phyloP scores from a whole-genome alignment of 2,888 invertebrate genomes.

The Cerceris rybyensis region DNA sequence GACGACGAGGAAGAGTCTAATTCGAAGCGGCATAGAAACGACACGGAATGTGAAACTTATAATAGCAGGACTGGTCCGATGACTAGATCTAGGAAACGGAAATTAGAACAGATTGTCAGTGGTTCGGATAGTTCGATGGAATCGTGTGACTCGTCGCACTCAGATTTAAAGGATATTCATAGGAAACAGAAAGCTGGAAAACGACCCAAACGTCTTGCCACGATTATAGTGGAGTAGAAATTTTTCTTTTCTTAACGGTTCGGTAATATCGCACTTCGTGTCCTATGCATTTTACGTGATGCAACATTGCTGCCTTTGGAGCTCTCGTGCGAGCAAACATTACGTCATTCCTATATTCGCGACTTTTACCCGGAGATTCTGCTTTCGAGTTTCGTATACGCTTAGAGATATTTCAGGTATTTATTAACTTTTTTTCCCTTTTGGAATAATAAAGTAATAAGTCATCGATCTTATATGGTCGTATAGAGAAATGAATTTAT shows the following conservation, averaged over 20 bases:
- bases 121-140: slow-evolving; percentile 61
- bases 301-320: slow-evolving; percentile 58
- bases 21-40: slow-evolving; percentile 12
- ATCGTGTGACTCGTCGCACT: slow-evolving; percentile 50
- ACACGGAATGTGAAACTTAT: slow-evolving; percentile 9
- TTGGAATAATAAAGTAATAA: background rate
- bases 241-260: slow-evolving; percentile 25
- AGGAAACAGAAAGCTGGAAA: slow-evolving; percentile 75
- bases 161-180: slow-evolving; percentile 66
- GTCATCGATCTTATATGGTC: background rate
- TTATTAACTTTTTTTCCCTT: background rate
- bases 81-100: slow-evolving; percentile 77
- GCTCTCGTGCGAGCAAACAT: slow-evolving; percentile 55
- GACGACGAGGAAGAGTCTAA: slow-evolving; percentile 10
- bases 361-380: slow-evolving; percentile 20
- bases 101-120: slow-evolving; percentile 68
- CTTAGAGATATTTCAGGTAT: slow-evolving; percentile 33
- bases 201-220: slow-evolving; percentile 71
- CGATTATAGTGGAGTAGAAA: slow-evolving; percentile 72
- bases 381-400: slow-evolving; percentile 22
- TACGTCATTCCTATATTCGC: slow-evolving; percentile 72
- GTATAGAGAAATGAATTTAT: background rate
- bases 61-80: slow-evolving; percentile 71
- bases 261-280: slow-evolving; percentile 46
- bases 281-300: slow-evolving; percentile 67